Evolutionary conservation across 2,797 vertebrate species (phyloP).

Genomic region (Astyanax mexicanus): DNA sequence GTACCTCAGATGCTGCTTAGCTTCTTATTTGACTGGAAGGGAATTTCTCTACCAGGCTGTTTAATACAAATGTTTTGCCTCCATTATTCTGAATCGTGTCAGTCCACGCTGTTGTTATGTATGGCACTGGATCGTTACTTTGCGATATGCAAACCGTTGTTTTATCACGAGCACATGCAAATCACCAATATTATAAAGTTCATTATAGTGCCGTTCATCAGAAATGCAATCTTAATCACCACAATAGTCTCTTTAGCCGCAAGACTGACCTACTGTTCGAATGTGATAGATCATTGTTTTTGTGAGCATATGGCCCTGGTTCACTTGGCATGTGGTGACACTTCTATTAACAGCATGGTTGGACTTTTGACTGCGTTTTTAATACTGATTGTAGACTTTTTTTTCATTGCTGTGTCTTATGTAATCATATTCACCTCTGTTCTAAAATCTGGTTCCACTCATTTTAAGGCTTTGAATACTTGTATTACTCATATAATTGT

Average conservation of each 20-base stretch:
- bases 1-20: conserved; percentile 65
- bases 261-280: conserved; percentile 63
- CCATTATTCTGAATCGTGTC: conserved; percentile 66
- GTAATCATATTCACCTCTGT: conserved; percentile 67
- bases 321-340: conserved; percentile 51
- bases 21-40: conserved; percentile 61
- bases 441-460: conserved; percentile 58
- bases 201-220: conserved; percentile 43
- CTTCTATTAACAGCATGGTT: conserved; percentile 50
- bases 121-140: conserved; percentile 70
- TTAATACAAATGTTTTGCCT: conserved; percentile 71
- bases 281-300: conserved; percentile 73
- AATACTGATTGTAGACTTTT: conserved; percentile 65
- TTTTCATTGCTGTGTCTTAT: conserved; percentile 71
- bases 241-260: conserved; percentile 57
- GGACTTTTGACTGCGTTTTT: conserved; percentile 64
- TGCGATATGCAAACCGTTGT: conserved; percentile 70
- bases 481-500: conserved; percentile 73
- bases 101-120: conserved; percentile 68
- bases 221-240: conserved; percentile 48
- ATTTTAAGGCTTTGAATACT: conserved; percentile 69
- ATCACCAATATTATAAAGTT: conserved; percentile 48
- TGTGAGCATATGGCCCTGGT: conserved; percentile 78
- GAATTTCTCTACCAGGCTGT: conserved; percentile 62
- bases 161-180: conserved; percentile 58